Evolutionary conservation across 2,888 invertebrate genomes (phyloP).

Genomic region (Plusia festucae): DNA sequence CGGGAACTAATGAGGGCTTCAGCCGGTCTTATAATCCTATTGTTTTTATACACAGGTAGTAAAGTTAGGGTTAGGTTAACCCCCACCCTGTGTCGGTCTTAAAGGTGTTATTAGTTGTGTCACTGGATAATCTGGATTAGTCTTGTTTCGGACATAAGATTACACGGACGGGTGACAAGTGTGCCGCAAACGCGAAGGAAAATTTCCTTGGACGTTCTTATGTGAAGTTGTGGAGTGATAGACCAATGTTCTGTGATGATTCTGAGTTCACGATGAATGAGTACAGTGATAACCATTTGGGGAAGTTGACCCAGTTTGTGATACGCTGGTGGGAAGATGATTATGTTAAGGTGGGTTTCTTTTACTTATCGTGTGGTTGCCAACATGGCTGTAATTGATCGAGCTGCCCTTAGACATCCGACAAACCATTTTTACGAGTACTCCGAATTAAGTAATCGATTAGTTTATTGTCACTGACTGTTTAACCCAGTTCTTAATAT

Average conservation of each 20-base stretch:
- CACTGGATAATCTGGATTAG: constrained; percentile 71
- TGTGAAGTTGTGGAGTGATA: neutral
- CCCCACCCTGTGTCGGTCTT: constrained; percentile 66
- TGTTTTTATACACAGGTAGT: constrained; percentile 63
- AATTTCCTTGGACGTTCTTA: constrained; percentile 9
- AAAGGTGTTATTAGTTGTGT: constrained; percentile 66
- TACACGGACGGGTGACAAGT: constrained; percentile 50
- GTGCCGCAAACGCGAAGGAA: constrained; percentile 12
- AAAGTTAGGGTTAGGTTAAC: constrained; percentile 48
- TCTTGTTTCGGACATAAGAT: constrained; percentile 61
- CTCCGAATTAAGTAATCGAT: too few relatives aligned
- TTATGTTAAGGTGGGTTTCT: constrained; percentile 72
- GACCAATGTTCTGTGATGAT: constrained; percentile 20
- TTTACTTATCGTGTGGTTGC: neutral
- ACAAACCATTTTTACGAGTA: too few relatives aligned
- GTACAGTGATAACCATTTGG: constrained; percentile 68
- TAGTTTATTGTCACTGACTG: too few relatives aligned
- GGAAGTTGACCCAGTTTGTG: constrained; percentile 75
- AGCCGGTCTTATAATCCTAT: constrained; percentile 38
- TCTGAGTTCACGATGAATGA: constrained; percentile 63
- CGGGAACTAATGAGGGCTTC: constrained; percentile 11
- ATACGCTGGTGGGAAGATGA: constrained; percentile 83
- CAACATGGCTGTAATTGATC: neutral
- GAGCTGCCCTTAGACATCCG: too few relatives aligned
- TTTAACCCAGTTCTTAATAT: too few relatives aligned